Conservation (phyloP, 2,113 vertebrate genomes). For the Micromys minutus region DNA sequence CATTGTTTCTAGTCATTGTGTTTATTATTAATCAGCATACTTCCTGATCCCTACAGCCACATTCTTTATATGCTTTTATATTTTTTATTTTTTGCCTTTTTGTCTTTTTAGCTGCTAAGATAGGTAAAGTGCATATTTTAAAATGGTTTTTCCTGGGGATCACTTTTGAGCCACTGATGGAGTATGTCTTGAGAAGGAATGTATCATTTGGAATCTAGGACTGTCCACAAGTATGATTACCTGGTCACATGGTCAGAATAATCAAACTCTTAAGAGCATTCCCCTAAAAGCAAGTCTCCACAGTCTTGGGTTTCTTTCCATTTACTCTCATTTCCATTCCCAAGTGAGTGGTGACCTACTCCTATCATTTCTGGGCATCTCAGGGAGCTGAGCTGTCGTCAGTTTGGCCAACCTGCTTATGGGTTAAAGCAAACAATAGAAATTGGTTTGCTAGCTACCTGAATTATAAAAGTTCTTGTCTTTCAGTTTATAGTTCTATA, state of each 20-base stretch:
- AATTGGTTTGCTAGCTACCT: slow-evolving; percentile 23
- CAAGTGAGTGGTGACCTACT: background rate
- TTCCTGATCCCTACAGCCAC: slow-evolving; percentile 25
- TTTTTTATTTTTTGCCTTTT: slow-evolving; percentile 68
- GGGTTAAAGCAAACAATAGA: slow-evolving; percentile 29
- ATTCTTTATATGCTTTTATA: slow-evolving; percentile 59
- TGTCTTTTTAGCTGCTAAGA: slow-evolving; percentile 74
- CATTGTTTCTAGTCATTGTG: background rate
- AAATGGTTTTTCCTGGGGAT: slow-evolving; percentile 43
- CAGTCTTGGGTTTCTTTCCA: background rate
- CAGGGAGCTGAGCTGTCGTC: background rate
- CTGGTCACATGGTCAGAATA: slow-evolving; percentile 56
- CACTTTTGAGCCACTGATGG: slow-evolving; percentile 49
- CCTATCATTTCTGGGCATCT: background rate
- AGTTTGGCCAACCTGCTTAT: slow-evolving; percentile 7
- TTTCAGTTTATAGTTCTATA: slow-evolving; percentile 49
- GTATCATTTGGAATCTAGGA: slow-evolving; percentile 53
- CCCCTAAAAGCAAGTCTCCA: slow-evolving; percentile 2
- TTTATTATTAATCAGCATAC: background rate
- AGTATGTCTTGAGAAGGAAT: slow-evolving; percentile 52
- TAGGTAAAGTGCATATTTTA: slow-evolving; percentile 34
- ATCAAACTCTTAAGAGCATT: background rate
- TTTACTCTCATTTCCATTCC: background rate
- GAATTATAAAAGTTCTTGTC: slow-evolving; percentile 39
- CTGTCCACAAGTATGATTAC: slow-evolving; percentile 55